These are phyloP conservation scores for Strigops habroptila DNA, from an alignment of 2,113 vertebrate genomes.

Conservation along the genomic window DNA sequence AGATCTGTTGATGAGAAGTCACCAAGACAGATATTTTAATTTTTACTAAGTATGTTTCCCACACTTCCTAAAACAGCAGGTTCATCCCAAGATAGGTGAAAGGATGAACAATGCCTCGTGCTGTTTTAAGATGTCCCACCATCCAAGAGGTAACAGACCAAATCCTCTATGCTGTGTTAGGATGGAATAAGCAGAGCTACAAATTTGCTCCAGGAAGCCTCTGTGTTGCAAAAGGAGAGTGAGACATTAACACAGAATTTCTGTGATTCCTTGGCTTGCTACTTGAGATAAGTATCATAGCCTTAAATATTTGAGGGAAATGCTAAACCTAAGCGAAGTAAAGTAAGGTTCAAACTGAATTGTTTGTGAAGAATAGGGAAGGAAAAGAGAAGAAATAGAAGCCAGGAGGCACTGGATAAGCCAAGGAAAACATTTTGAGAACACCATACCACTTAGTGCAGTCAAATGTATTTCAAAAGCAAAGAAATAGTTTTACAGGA, in stretches of 20 bases:
- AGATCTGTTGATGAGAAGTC: not conserved
- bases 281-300: conserved; percentile 29
- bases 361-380: conserved; percentile 21
- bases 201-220: not conserved
- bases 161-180: not conserved
- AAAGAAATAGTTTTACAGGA: conserved; percentile 21
- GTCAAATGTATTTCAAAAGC: conserved; percentile 38
- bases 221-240: not conserved
- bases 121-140: not conserved
- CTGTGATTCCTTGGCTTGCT: conserved; percentile 48
- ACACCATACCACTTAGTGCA: not conserved
- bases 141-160: not conserved
- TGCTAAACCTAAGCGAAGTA: conserved; percentile 30
- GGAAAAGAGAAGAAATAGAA: conserved; percentile 4
- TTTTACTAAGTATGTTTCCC: not conserved
- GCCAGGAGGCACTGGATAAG: not conserved
- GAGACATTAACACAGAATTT: conserved; percentile 18
- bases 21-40: not conserved
- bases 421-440: conserved; percentile 56
- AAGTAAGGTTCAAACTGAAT: conserved; percentile 5
- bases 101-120: not conserved
- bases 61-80: not conserved
- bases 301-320: conserved; percentile 51
- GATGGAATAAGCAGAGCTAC: not conserved
- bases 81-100: not conserved